These are phyloP conservation scores for Bombus soroeensis DNA, from an alignment of 1,140 invertebrate genomes.

Conservation along the genomic window DNA sequence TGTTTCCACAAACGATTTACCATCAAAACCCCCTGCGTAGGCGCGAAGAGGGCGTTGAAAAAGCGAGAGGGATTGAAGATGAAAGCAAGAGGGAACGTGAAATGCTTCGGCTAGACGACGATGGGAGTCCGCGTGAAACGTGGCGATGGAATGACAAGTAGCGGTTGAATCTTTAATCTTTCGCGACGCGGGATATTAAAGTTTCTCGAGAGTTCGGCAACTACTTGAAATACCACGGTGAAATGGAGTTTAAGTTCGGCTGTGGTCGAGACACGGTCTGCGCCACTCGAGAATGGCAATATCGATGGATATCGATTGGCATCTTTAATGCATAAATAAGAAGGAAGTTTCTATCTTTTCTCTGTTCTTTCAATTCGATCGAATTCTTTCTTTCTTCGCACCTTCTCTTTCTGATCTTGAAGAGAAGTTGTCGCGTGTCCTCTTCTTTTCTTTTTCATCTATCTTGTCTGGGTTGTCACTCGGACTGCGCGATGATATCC, in stretches of 20 bases:
- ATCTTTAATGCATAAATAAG: slow-evolving; percentile 70
- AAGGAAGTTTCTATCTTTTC: slow-evolving; percentile 7
- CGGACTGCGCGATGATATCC: neutral
- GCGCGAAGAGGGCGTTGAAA: neutral
- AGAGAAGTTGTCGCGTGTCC: slow-evolving; percentile 32
- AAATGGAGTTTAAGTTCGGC: slow-evolving; percentile 71
- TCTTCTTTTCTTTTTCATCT: neutral
- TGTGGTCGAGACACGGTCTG: slow-evolving; percentile 30
- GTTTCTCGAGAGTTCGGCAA: slow-evolving; percentile 72
- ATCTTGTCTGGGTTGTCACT: slow-evolving; percentile 7
- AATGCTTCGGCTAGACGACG: slow-evolving; percentile 1
- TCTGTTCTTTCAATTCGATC: slow-evolving; percentile 3
- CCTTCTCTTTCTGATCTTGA: neutral
- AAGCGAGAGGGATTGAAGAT: too few relatives aligned
- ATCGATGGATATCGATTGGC: slow-evolving; percentile 62
- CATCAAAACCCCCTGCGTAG: slow-evolving; percentile 25
- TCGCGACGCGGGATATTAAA: slow-evolving; percentile 74
- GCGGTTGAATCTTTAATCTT: slow-evolving; percentile 77
- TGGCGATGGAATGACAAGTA: slow-evolving; percentile 76
- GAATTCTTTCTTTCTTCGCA: neutral
- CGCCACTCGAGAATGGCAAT: slow-evolving; percentile 54
- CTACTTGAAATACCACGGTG: slow-evolving; percentile 69
- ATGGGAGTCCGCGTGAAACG: slow-evolving; percentile 36
- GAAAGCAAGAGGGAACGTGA: slow-evolving; percentile 10
- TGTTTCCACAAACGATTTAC: slow-evolving; percentile 56